phyloP scores from a whole-genome alignment of 2,888 invertebrate genomes.

The Campoplex nolae region DNA sequence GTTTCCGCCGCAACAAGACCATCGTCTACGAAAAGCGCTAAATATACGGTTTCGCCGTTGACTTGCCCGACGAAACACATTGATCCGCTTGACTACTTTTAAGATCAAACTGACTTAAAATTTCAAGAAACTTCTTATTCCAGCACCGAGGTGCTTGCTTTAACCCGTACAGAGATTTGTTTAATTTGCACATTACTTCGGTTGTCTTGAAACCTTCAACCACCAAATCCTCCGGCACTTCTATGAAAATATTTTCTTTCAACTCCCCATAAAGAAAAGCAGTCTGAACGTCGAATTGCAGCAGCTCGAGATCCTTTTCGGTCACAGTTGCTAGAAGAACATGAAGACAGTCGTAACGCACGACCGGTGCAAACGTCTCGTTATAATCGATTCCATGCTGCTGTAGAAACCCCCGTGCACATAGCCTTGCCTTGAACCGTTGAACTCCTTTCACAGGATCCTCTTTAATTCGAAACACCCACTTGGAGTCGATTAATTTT shows the following conservation, averaged over 20 bases:
- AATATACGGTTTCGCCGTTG: constrained; percentile 3
- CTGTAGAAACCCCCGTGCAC: constrained; percentile 51
- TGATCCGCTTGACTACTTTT: constrained; percentile 7
- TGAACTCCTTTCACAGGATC: background rate
- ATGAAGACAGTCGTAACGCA: constrained; percentile 33
- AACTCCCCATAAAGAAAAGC: too few species aligned
- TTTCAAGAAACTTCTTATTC: constrained; percentile 7
- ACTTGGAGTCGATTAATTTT: constrained; percentile 51
- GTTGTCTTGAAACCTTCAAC: background rate
- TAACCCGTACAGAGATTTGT: constrained; percentile 34
- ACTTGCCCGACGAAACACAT: constrained; percentile 23
- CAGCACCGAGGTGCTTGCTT: constrained; percentile 41
- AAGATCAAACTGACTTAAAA: constrained; percentile 24
- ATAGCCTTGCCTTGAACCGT: constrained; percentile 53
- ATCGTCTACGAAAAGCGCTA: constrained; percentile 54
- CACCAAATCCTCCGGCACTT: constrained; percentile 30
- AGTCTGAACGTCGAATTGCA: background rate
- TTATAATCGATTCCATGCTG: constrained; percentile 41
- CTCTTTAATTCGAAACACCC: constrained; percentile 31
- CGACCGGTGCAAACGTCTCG: constrained; percentile 45
- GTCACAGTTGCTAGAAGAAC: constrained; percentile 1
- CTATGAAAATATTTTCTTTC: constrained; percentile 8
- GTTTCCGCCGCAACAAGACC: constrained; percentile 20
- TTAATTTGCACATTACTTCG: constrained; percentile 10
- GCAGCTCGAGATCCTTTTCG: constrained; percentile 19